These are phyloP conservation scores for Auanema sp. DNA, from an alignment of 2,888 invertebrate species.

Conservation along the genomic window DNA sequence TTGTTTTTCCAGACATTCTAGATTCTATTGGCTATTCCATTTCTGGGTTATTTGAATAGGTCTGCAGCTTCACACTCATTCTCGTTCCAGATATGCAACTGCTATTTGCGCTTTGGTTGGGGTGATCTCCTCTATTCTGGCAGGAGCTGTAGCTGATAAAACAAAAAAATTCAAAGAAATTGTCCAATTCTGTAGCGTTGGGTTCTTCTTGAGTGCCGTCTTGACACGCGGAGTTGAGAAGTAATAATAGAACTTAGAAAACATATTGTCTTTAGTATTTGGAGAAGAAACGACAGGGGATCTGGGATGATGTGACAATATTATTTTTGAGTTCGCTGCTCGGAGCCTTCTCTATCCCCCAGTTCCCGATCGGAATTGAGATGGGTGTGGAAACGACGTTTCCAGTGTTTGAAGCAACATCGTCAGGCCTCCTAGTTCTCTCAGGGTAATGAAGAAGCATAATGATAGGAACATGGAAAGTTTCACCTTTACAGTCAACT, in stretches of 20 bases:
- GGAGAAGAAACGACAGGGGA: background rate
- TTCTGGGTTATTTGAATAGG: slow-evolving; percentile 21
- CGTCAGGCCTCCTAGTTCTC: slow-evolving; percentile 55
- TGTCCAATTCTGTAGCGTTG: slow-evolving; percentile 36
- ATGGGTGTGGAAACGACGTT: slow-evolving; percentile 60
- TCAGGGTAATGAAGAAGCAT: slow-evolving; percentile 31
- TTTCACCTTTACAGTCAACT: slow-evolving; percentile 17
- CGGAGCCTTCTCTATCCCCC: slow-evolving; percentile 42
- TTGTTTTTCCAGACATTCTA: slow-evolving; percentile 32
- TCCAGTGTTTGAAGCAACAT: slow-evolving; percentile 58
- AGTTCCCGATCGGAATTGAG: slow-evolving; percentile 44
- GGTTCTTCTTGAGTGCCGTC: slow-evolving; percentile 37
- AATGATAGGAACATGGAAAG: background rate
- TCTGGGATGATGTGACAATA: slow-evolving; percentile 15
- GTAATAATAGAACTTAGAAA: background rate
- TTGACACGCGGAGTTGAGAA: background rate
- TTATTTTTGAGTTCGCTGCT: slow-evolving; percentile 20
- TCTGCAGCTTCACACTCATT: background rate
- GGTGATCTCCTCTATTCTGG: slow-evolving; percentile 42
- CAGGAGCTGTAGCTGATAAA: slow-evolving; percentile 51
- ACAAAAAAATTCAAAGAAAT: slow-evolving; percentile 55
- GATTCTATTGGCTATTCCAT: slow-evolving; percentile 27
- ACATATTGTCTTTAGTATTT: background rate
- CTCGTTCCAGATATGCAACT: slow-evolving; percentile 21
- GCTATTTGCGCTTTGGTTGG: slow-evolving; percentile 47